A percentile compares a stretch with the other conserved stretches of the same genome.
phyloP scores from a whole-genome alignment of 2,113 vertebrate genomes.

The Dromas ardeola region DNA sequence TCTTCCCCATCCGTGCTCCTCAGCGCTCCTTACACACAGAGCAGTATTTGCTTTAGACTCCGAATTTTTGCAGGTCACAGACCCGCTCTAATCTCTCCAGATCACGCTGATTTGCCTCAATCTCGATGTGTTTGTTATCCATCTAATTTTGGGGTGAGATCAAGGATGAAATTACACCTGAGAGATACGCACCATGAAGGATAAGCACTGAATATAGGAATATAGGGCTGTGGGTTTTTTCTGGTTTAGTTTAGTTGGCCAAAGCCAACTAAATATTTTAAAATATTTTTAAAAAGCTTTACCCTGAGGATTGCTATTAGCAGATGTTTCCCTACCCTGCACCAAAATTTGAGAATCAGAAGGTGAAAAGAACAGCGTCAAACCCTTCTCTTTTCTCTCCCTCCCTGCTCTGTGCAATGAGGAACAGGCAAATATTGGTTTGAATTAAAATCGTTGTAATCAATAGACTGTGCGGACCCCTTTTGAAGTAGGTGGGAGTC shows the following conservation, averaged over 20 bases:
- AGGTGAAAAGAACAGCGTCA: background rate
- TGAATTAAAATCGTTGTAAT: background rate
- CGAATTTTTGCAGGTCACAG: background rate
- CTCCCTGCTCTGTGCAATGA: background rate
- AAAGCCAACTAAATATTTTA: background rate
- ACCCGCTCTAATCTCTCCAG: background rate
- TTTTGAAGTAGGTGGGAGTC: background rate
- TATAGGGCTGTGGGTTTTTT: fast-evolving
- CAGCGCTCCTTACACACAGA: background rate
- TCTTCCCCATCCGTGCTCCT: background rate
- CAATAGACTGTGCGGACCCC: background rate
- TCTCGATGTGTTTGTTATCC: background rate
- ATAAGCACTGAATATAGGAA: background rate
- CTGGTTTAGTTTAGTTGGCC: background rate
- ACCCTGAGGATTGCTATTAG: background rate
- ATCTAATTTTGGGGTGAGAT: background rate
- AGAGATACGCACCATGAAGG: background rate
- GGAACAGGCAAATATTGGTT: background rate
- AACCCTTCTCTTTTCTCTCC: background rate
- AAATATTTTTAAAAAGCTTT: background rate
- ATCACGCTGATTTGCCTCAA: background rate
- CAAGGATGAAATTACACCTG: background rate
- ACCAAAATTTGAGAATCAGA: background rate
- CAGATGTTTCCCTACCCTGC: background rate
- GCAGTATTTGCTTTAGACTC: background rate